A percentile compares a stretch with the other conserved stretches of the same genome.
Conservation (phyloP, 2,113 vertebrate species). For the Megaceryle torquata region DNA sequence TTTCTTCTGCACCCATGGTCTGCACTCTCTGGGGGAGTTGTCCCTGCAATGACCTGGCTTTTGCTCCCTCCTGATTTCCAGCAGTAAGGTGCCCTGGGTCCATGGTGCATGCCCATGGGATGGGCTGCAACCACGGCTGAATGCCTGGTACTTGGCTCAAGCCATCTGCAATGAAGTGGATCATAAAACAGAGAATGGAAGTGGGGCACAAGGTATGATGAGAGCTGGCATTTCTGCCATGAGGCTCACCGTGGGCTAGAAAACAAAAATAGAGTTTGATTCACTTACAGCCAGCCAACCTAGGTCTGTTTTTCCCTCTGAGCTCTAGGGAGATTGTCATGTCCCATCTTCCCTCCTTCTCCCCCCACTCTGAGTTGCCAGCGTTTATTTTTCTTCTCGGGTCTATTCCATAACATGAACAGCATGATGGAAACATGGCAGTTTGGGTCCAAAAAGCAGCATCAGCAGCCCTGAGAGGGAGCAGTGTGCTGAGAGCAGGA, state of each 20-base stretch:
- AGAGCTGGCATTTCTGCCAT: conserved; percentile 43
- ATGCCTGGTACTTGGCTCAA: not conserved
- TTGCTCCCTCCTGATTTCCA: not conserved
- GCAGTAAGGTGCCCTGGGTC: not conserved
- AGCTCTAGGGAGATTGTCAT: conserved; percentile 54
- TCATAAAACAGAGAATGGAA: not conserved
- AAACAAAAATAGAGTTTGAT: conserved; percentile 58
- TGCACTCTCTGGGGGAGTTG: not conserved
- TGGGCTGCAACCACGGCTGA: accelerated
- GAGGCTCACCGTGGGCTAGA: conserved; percentile 38
- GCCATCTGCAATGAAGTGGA: not conserved
- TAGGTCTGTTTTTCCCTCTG: conserved; percentile 52
- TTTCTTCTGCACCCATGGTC: accelerated
- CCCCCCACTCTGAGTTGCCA: not conserved
- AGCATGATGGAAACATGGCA: conserved; percentile 35
- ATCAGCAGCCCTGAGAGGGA: not conserved
- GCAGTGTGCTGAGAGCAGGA: not conserved
- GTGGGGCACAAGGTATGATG: conserved; percentile 25
- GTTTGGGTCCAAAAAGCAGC: not conserved
- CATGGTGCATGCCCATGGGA: accelerated
- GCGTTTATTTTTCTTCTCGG: conserved; percentile 23
- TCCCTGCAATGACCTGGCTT: not conserved
- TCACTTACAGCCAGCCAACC: conserved; percentile 30
- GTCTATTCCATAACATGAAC: conserved; percentile 3
- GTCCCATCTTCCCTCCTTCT: conserved; percentile 37